phyloP scores from a whole-genome alignment of 2,797 vertebrate genomes.

The Mastacembelus armatus region DNA sequence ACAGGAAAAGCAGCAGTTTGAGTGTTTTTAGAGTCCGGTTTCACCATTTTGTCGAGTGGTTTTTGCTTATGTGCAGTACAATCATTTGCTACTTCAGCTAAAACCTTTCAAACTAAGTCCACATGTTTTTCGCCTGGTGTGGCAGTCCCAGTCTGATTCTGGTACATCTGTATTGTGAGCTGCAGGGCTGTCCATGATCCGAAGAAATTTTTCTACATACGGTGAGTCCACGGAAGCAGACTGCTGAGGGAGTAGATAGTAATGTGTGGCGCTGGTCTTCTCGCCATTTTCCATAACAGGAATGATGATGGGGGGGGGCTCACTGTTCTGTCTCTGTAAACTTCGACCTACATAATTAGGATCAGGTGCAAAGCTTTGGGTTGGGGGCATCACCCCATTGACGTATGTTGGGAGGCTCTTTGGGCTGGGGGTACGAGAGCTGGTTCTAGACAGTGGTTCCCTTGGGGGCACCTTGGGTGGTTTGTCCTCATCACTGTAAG shows the following conservation, averaged over 20 bases:
- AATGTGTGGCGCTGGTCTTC: conserved; percentile 94
- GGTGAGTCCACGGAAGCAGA: conserved; percentile 87
- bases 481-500: conserved; percentile 92
- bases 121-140: conserved; percentile 83
- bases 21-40: conserved; percentile 57
- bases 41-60: conserved; percentile 63
- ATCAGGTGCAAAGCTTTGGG: conserved; percentile 97
- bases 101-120: conserved; percentile 85
- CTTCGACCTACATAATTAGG: conserved; percentile 94
- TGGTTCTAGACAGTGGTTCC: conserved; percentile 88
- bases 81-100: conserved; percentile 57
- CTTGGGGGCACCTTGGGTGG: conserved; percentile 95
- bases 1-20: conserved; percentile 76
- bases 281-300: conserved; percentile 93
- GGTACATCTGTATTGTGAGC: conserved; percentile 60
- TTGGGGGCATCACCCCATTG: conserved; percentile 96
- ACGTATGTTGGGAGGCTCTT: conserved; percentile 94
- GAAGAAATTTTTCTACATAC: conserved; percentile 86
- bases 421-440: conserved; percentile 92
- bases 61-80: conserved; percentile 51
- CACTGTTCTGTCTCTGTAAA: conserved; percentile 93
- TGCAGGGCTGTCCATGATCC: conserved; percentile 78
- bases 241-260: conserved; percentile 92
- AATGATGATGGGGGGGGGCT: conserved; percentile 94
- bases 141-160: conserved; percentile 72